Evolutionary conservation across 2,113 vertebrate species (phyloP).

Genomic region (Apodemus sylvaticus): DNA sequence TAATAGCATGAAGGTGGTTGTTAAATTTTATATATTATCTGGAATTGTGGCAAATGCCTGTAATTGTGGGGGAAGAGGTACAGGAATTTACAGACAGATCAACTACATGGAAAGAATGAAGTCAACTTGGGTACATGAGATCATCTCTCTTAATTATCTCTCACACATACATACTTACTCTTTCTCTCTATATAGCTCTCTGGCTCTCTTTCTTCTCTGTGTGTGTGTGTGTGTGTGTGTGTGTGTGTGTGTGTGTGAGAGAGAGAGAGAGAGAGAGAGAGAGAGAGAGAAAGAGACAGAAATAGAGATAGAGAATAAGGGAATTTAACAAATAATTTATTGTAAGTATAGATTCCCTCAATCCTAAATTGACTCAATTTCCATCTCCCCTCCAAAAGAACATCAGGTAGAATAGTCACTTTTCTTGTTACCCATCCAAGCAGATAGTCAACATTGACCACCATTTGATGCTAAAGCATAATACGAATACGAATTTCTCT

Average conservation of each 20-base stretch:
- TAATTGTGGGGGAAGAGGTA: not conserved
- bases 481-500: not conserved
- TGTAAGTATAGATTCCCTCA: not conserved
- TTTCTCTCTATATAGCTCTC: too few species aligned
- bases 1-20: not conserved
- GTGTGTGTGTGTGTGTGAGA: too few species aligned
- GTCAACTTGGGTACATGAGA: not conserved
- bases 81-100: not conserved
- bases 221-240: too few species aligned
- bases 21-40: not conserved
- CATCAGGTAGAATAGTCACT: not conserved
- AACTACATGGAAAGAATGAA: not conserved
- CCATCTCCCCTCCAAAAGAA: too few species aligned
- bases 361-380: not conserved
- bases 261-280: not conserved
- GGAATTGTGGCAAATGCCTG: not conserved
- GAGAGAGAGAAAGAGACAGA: not conserved
- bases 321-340: slow-evolving; percentile 17
- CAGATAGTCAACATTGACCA: not conserved
- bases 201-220: not conserved
- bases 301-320: not conserved
- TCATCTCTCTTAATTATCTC: not conserved
- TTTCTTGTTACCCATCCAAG: not conserved
- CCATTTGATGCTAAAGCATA: not conserved
- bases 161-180: too few species aligned